Conservation (phyloP, 2,113 vertebrate genomes). For the Urocynchramus pylzowi region DNA sequence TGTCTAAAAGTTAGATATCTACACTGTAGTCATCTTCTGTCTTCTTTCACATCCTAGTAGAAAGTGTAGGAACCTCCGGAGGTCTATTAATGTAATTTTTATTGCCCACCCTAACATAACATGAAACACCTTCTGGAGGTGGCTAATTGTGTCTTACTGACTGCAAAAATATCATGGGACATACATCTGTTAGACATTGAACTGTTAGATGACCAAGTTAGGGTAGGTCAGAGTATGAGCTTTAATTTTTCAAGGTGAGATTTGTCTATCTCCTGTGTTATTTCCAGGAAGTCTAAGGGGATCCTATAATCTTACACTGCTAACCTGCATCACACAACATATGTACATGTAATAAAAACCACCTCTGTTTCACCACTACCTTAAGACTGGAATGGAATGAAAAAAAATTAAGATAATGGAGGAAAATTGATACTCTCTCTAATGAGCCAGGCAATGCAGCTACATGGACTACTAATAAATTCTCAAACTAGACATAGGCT, state of each 20-base stretch:
- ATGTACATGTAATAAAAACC: accelerated
- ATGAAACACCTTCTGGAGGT: neutral
- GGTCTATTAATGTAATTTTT: neutral
- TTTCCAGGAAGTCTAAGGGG: neutral
- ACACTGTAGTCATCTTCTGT: neutral
- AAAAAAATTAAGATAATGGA: neutral
- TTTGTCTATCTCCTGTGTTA: neutral
- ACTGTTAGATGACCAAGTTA: neutral
- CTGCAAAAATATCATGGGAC: neutral
- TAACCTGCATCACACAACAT: neutral
- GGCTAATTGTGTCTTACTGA: neutral
- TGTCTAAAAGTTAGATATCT: neutral
- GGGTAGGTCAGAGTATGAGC: neutral
- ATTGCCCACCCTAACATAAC: neutral
- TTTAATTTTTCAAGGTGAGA: neutral
- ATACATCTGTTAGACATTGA: neutral
- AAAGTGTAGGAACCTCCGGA: neutral
- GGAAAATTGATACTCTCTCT: neutral
- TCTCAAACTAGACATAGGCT: neutral
- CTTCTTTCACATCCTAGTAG: neutral
- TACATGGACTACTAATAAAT: neutral
- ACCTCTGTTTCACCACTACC: neutral
- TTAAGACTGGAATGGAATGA: neutral
- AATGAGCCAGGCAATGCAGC: neutral
- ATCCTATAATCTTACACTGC: neutral